A percentile compares a stretch with the other conserved stretches of the same genome.
Conservation (phyloP, 2,113 vertebrate species). For the Delphinus delphis region DNA sequence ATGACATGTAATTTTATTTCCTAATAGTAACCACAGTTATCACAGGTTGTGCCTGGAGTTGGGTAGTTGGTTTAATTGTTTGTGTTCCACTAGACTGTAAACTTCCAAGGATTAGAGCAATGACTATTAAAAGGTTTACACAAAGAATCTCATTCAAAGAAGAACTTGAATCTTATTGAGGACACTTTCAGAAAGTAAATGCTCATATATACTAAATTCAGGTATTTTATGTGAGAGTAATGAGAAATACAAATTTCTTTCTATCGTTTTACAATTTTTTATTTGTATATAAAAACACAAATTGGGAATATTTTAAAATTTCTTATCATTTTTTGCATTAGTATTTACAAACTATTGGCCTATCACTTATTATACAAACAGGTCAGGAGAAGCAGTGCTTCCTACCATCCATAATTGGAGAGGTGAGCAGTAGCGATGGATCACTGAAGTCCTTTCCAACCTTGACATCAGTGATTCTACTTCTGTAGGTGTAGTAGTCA, state of each 20-base stretch:
- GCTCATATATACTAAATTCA: not conserved
- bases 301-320: not conserved
- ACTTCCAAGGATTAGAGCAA: not conserved
- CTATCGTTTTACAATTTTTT: not conserved
- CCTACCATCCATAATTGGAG: not conserved
- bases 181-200: not conserved
- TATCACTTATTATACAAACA: not conserved
- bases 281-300: not conserved
- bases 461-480: not conserved
- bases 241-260: not conserved
- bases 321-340: not conserved
- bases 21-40: constrained; percentile 2
- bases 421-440: not conserved
- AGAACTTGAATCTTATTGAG: not conserved
- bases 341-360: not conserved
- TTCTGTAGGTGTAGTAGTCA: not conserved
- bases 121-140: not conserved
- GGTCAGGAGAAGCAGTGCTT: not conserved
- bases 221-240: not conserved
- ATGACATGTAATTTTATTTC: constrained; percentile 34
- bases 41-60: not conserved
- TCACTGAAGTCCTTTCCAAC: not conserved
- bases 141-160: not conserved
- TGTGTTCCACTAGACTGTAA: not conserved
- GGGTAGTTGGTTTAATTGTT: not conserved